Evolutionary conservation across 2,113 vertebrate genomes (phyloP).

Genomic region (Pan troglodytes): NHGRI_mPanTro3-v2.1_pri NC_072410.2:11936001-11936500

Average conservation of each 20-base stretch:
- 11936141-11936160: neutral
- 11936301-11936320: neutral
- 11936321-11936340: neutral
- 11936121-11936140: neutral
- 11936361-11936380: neutral
- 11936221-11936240: neutral
- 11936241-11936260: neutral
- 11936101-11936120: neutral
- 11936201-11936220: neutral
- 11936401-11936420: neutral
- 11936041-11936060: too few relatives aligned
- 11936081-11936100: rapidly evolving
- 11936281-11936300: neutral
- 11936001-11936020: neutral
- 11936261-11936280: neutral
- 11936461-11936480: neutral
- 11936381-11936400: neutral
- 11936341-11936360: neutral
- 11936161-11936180: neutral
- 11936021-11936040: too few relatives aligned
- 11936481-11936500: neutral
- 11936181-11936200: neutral
- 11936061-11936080: neutral
- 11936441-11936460: neutral
- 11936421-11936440: neutral